A percentile compares a stretch with the other conserved stretches of the same genome.
These are phyloP conservation scores for Folsomia manolachei DNA, from an alignment of 2,888 invertebrate genomes.

Conservation along the genomic window DNA sequence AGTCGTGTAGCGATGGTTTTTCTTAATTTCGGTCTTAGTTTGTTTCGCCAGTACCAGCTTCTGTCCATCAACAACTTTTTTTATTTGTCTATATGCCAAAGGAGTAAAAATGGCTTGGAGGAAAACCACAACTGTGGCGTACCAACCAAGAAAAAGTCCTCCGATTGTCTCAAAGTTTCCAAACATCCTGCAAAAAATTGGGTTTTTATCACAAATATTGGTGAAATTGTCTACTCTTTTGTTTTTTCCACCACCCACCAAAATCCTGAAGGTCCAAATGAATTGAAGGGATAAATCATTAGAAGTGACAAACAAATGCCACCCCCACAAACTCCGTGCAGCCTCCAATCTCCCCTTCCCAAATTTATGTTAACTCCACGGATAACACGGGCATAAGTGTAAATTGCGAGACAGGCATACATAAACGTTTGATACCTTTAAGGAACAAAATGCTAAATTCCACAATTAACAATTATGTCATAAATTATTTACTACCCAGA, in stretches of 20 bases:
- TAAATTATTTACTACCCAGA: neutral
- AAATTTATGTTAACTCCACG: neutral
- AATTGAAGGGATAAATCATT: neutral
- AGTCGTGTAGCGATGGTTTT: constrained; percentile 2
- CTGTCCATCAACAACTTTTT: neutral
- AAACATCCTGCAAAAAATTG: too few species aligned
- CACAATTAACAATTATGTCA: neutral
- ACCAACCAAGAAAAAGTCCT: neutral
- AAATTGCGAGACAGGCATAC: neutral
- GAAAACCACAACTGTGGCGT: neutral
- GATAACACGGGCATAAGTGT: neutral
- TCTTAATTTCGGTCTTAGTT: neutral
- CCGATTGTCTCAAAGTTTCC: neutral
- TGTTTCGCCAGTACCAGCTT: neutral
- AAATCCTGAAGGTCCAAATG: neutral
- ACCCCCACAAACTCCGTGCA: neutral
- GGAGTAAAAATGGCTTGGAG: neutral
- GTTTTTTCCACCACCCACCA: too few species aligned
- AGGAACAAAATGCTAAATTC: neutral
- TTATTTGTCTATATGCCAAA: neutral
- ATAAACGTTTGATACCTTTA: neutral
- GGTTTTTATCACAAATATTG: too few species aligned
- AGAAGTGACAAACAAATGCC: neutral
- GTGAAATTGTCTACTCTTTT: too few species aligned
- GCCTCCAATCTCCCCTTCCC: neutral